These are phyloP conservation scores for Malurus splendens DNA, from an alignment of 2,797 vertebrate genomes.

Conservation along the genomic window DNA sequence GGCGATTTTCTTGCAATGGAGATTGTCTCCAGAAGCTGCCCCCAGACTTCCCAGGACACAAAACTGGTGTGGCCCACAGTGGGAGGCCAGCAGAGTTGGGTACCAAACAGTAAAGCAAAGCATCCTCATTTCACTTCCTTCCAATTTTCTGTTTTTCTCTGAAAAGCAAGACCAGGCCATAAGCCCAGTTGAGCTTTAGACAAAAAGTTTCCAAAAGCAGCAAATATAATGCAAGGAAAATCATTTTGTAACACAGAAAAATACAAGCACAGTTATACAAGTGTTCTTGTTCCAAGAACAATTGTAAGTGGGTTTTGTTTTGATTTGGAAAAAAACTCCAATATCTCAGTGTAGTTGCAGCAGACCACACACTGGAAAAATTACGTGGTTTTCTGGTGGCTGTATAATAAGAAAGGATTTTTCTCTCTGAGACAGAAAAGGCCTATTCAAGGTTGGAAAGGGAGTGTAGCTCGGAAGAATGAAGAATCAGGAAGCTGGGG, in stretches of 20 bases:
- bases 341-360: conserved; percentile 41
- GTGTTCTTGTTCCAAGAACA: conserved; percentile 57
- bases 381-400: conserved; percentile 41
- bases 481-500: conserved; percentile 29
- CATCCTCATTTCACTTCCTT: background rate
- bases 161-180: conserved; percentile 1
- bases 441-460: conserved; percentile 21
- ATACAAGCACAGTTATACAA: conserved; percentile 48
- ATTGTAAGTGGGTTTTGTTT: conserved; percentile 61
- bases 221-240: conserved; percentile 21
- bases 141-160: conserved; percentile 10
- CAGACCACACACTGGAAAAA: conserved; percentile 61
- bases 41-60: background rate
- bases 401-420: conserved; percentile 39
- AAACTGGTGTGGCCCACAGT: background rate
- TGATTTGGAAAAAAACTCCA: conserved; percentile 55
- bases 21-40: background rate
- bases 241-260: conserved; percentile 49
- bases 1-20: background rate
- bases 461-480: background rate
- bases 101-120: background rate
- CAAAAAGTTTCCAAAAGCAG: conserved; percentile 43
- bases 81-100: background rate
- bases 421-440: conserved; percentile 45
- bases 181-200: background rate